Conservation (phyloP, 1,140 invertebrate genomes). For the Latrodectus geometricus region DNA sequence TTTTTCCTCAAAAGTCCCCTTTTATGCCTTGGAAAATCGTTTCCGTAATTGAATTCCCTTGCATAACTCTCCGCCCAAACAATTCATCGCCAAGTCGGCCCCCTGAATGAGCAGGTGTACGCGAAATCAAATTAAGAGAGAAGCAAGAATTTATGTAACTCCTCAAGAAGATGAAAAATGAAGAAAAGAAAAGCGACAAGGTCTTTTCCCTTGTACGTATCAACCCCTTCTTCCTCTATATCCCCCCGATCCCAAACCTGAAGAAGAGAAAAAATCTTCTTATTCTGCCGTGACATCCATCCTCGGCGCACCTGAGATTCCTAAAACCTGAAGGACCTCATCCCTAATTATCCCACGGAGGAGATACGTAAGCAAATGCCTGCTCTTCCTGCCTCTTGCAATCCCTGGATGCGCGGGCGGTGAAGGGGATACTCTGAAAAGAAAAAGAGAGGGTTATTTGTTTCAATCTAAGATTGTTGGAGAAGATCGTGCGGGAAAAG, state of each 20-base stretch:
- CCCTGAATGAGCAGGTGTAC: background rate
- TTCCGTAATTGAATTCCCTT: background rate
- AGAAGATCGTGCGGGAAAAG: background rate
- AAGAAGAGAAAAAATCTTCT: background rate
- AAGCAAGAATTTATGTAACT: background rate
- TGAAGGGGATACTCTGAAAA: background rate
- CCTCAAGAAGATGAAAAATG: background rate
- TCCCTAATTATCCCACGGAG: conserved; percentile 15
- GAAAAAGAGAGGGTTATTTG: conserved; percentile 10
- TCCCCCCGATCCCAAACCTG: background rate
- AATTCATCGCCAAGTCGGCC: too few species aligned
- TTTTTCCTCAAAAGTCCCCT: background rate
- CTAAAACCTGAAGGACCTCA: background rate
- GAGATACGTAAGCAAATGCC: background rate
- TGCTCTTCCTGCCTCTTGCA: background rate
- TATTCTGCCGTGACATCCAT: background rate
- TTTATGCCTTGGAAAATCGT: background rate
- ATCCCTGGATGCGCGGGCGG: background rate
- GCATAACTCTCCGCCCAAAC: background rate
- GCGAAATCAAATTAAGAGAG: background rate
- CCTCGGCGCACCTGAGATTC: conserved; percentile 13
- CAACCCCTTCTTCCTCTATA: background rate
- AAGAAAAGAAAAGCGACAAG: background rate
- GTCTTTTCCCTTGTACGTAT: too few species aligned
- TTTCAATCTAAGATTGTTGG: conserved; percentile 17